These are phyloP conservation scores for Tachina fera DNA, from an alignment of 2,888 invertebrate species.

Conservation along the genomic window DNA sequence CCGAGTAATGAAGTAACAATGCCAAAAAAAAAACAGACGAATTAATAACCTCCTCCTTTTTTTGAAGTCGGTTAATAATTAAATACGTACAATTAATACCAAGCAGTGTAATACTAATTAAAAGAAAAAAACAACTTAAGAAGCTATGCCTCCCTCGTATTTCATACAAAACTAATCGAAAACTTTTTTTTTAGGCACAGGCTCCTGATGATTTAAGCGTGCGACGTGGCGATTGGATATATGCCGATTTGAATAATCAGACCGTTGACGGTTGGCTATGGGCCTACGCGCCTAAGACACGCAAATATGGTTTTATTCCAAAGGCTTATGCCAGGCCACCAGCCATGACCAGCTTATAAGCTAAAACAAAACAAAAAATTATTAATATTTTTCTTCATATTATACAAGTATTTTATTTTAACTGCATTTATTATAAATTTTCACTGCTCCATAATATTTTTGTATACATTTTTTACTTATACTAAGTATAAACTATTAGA, in stretches of 20 bases:
- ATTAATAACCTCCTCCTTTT: no score
- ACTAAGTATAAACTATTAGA: constrained; percentile 34
- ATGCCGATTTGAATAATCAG: constrained; percentile 96
- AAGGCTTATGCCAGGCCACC: constrained; percentile 96
- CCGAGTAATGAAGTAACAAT: no score
- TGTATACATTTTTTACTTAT: constrained; percentile 19
- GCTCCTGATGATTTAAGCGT: constrained; percentile 96
- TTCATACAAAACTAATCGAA: no score
- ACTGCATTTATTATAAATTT: constrained; percentile 53
- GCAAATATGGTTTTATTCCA: constrained; percentile 97
- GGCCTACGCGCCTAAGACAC: constrained; percentile 96
- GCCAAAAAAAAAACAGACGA: no score
- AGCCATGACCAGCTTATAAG: constrained; percentile 90
- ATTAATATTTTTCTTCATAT: neutral
- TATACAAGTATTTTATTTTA: constrained; percentile 53
- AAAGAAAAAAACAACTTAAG: no score
- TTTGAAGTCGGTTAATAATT: no score
- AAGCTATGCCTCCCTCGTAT: no score
- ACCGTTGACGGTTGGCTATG: constrained; percentile 97
- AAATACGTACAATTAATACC: no score
- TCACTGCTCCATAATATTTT: constrained; percentile 28
- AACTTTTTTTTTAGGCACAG: constrained; percentile 86
- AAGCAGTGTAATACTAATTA: no score
- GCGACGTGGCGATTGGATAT: constrained; percentile 96
- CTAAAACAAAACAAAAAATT: neutral